Conservation (phyloP, 53 echinoderm and acorn worm species). For the Apostichopus leukothele region DNA sequence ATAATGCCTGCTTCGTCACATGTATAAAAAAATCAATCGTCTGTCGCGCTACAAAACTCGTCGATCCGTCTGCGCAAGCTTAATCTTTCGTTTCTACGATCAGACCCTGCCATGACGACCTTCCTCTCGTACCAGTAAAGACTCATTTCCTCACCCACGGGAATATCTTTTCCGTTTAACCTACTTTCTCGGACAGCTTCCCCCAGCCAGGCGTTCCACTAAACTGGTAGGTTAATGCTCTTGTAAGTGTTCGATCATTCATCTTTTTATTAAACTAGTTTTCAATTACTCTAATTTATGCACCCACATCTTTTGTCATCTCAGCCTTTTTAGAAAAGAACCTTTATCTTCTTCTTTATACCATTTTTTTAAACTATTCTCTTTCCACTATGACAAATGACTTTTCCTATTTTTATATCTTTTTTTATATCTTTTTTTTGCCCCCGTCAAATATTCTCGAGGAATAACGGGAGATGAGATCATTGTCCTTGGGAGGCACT, state of each 20-base stretch:
- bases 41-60: not conserved
- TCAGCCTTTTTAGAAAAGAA: not conserved
- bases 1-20: not conserved
- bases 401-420: not conserved
- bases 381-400: not conserved
- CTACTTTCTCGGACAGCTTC: conserved; percentile 6
- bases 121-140: not conserved
- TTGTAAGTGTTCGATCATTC: not conserved
- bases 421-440: not conserved
- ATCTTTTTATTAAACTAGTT: not conserved
- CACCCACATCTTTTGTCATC: not conserved
- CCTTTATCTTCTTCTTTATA: not conserved
- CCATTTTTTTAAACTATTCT: too few relatives aligned
- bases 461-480: too few relatives aligned
- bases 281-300: not conserved
- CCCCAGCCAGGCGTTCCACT: not conserved
- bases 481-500: too few relatives aligned
- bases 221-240: not conserved
- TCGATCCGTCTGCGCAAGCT: not conserved
- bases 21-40: not conserved
- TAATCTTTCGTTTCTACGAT: not conserved
- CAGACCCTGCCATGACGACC: not conserved
- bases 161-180: conserved; percentile 30
- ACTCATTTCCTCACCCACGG: not conserved
- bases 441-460: too few relatives aligned